Percentiles rank a stretch among this genome's conserved stretches.
Evolutionary conservation across 1,140 invertebrate species (phyloP).

Genomic region (Zaprionus africanus): DNA sequence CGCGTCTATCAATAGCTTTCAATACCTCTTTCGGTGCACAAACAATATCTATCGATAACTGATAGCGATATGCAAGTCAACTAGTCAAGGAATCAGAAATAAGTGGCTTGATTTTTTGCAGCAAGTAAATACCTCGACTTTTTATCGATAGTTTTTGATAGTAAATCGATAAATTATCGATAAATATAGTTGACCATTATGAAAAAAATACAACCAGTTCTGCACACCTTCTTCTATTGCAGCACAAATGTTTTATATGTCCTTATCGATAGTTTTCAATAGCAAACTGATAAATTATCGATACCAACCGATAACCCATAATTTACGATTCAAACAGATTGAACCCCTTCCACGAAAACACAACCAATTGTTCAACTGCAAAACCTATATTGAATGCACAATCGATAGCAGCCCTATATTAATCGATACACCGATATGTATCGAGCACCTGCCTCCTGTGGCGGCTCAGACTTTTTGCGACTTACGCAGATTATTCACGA

Average conservation of each 20-base stretch:
- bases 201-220: neutral
- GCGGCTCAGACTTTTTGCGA: neutral
- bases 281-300: neutral
- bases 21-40: neutral
- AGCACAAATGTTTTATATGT: too few species aligned
- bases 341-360: neutral
- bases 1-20: neutral
- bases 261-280: neutral
- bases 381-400: neutral
- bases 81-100: neutral
- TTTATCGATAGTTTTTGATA: neutral
- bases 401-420: neutral
- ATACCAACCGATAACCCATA: too few species aligned
- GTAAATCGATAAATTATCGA: neutral
- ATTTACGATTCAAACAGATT: neutral
- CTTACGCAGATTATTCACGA: constrained; percentile 23
- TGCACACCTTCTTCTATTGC: too few species aligned
- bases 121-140: accelerated
- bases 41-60: neutral
- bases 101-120: neutral
- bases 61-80: too few species aligned
- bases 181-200: too few species aligned
- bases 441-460: neutral
- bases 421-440: neutral
- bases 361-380: neutral